Evolutionary conservation across 2,888 invertebrate genomes (phyloP), one percentile per base, ranked within the genome.

Genomic region (Noctua pronuba): DNA sequence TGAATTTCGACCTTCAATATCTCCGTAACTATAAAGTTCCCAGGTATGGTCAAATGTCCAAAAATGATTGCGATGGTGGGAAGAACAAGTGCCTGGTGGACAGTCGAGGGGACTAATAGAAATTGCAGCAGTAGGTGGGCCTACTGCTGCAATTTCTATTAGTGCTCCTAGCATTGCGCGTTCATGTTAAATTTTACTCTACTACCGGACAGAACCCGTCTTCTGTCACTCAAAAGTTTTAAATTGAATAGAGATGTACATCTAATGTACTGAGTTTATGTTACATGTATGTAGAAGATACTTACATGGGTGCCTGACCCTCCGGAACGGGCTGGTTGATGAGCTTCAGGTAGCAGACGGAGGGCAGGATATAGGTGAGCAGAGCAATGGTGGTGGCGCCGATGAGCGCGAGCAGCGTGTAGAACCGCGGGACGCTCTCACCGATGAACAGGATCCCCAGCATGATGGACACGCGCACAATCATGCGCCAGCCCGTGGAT

Each of bases 321-420:
- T 94, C 94, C 0, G 88, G 80, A 0, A 91, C 88, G 0, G 93
- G 90, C 90, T 97, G 97, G 74, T 94, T 94, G 86, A 97, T 95
- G 31, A 98, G 95, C 83, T 93, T 97, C 91, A 98, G 96, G 92
- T 98, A 98, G 94, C 98, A 98, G 78, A 97, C 94, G 0, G 97
- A 97, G 0, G 98, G 98, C 85, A 98, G 96, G 24, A 98, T 97
- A 92, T 97, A 98, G 24, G 98, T 98, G 60, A 98, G 95, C 46
- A 98, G 92, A 0, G 98, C 97, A 13, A 98, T 96, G 21, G 97
- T 97, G 44, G 98, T 97, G n/a, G 97, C 98, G 0, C 98, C 98
- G 11, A 98, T 96, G 71, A 98, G 94, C 18, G 98, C 97, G 78
- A 98, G 93, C 86, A 98, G 97, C 81, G 97, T 97, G 84, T 98